Percentiles rank a stretch among this genome's conserved stretches.
Evolutionary conservation across 2,797 vertebrate genomes (phyloP).

Genomic region (Neopelma chrysocephalum): DNA sequence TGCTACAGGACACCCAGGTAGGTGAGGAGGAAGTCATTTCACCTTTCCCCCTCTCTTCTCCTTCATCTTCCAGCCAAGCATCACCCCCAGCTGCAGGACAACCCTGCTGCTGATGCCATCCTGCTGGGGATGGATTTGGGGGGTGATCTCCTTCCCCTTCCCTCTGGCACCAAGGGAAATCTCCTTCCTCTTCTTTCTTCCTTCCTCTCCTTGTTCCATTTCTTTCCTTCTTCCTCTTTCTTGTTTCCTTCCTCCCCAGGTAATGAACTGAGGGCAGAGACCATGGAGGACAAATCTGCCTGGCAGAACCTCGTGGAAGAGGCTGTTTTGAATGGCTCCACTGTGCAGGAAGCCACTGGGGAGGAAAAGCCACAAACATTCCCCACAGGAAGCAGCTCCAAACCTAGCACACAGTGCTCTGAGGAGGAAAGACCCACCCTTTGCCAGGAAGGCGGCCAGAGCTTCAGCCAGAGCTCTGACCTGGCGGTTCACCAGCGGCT

Average conservation of each 20-base stretch:
- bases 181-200: neutral
- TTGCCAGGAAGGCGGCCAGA: neutral
- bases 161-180: neutral
- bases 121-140: neutral
- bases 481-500: neutral
- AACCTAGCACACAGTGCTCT: neutral
- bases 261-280: neutral
- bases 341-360: neutral
- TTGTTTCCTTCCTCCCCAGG: neutral
- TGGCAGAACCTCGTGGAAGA: neutral
- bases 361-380: neutral
- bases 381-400: neutral
- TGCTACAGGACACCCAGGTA: neutral
- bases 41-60: neutral
- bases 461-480: neutral
- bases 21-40: neutral
- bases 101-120: neutral
- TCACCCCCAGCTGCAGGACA: neutral
- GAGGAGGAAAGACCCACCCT: neutral
- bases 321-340: neutral
- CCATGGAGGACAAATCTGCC: neutral
- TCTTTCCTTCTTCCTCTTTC: neutral
- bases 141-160: neutral
- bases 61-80: neutral
- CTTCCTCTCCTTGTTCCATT: neutral